Evolutionary conservation across 2,113 vertebrate species (phyloP).

Genomic region (Gallinago jamesoni): DNA sequence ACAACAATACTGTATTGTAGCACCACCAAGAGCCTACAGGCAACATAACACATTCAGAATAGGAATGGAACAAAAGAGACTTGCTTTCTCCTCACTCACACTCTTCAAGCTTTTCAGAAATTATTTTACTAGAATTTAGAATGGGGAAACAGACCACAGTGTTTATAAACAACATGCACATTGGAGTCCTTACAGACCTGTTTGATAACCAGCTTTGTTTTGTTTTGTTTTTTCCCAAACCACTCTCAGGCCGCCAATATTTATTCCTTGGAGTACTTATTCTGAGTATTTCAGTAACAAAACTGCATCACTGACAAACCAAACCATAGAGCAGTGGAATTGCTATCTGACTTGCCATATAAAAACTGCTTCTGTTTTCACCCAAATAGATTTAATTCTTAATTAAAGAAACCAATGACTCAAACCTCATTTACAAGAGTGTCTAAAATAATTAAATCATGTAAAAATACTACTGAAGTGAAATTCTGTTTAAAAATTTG

Average conservation of each 20-base stretch:
- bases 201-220: not conserved
- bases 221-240: not conserved
- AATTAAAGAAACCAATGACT: not conserved
- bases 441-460: not conserved
- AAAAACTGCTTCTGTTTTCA: not conserved
- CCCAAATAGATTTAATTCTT: not conserved
- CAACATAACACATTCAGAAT: not conserved
- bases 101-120: not conserved
- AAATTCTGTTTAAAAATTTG: not conserved
- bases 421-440: not conserved
- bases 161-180: not conserved
- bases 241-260: not conserved
- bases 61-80: not conserved
- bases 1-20: constrained; percentile 18
- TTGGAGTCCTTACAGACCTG: not conserved
- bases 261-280: not conserved
- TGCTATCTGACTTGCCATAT: not conserved
- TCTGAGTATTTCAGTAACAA: not conserved
- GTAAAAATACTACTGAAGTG: not conserved
- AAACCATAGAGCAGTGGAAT: not conserved
- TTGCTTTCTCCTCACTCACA: not conserved
- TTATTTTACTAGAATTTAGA: not conserved
- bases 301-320: not conserved
- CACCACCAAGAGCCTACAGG: constrained; percentile 36
- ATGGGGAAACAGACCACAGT: not conserved